A percentile compares a stretch with the other conserved stretches of the same genome.
Conservation (phyloP, 2,113 vertebrate genomes). For the Corapipo altera region DNA sequence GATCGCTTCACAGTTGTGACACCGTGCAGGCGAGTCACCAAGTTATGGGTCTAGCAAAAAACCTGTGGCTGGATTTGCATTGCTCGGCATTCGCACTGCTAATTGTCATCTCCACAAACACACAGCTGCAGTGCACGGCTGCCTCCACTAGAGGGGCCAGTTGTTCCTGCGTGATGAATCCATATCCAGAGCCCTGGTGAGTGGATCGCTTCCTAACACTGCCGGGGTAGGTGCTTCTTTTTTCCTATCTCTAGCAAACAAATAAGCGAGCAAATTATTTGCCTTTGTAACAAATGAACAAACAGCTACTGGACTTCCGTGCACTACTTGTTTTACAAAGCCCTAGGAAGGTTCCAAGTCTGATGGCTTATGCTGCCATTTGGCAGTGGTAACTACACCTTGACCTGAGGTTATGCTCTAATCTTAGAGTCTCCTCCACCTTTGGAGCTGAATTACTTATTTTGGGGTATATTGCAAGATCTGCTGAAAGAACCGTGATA, state of each 20-base stretch:
- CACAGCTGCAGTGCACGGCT: slow-evolving; percentile 33
- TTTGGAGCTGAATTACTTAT: not conserved
- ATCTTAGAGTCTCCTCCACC: not conserved
- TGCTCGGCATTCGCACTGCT: not conserved
- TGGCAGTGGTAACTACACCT: not conserved
- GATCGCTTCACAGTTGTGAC: not conserved
- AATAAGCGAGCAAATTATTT: not conserved
- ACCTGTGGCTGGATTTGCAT: not conserved
- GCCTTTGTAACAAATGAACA: not conserved
- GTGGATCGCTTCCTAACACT: not conserved
- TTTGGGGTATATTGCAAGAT: not conserved
- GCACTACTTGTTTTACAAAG: not conserved
- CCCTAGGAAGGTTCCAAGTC: not conserved
- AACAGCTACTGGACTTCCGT: not conserved
- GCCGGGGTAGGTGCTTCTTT: not conserved
- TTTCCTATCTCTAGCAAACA: not conserved
- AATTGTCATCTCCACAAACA: not conserved
- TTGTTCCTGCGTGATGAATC: slow-evolving; percentile 58
- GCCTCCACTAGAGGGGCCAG: slow-evolving; percentile 79
- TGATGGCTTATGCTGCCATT: not conserved
- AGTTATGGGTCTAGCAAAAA: not conserved
- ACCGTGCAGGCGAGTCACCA: not conserved
- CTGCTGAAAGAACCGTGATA: not conserved
- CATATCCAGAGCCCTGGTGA: not conserved
- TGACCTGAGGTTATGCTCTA: not conserved